Evolutionary conservation across 2,113 vertebrate species (phyloP), one percentile per base, ranked within the genome.

Genomic region (Microcebus lehilahytsara): DNA sequence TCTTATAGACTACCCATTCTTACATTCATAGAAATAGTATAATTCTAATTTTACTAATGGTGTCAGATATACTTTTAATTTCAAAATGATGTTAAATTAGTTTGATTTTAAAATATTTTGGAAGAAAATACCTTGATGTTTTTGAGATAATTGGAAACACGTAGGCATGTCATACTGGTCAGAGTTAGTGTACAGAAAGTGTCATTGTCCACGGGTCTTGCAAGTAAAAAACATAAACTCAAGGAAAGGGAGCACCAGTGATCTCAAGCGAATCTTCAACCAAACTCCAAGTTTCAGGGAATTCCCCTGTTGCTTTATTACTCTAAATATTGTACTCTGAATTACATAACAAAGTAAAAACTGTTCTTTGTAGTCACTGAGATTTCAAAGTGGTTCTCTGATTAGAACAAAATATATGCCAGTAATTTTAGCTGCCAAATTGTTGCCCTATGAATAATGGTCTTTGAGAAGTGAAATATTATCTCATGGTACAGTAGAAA

Each of bases 61-160:
- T 84, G 4, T 7, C 9, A 69, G 49, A 27, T 62, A 40, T 40
- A 53, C 11, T 92, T 75, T 88, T 42, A 32, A 3, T 56, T 91
- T 25, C 34, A 67, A 92, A 92, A 60, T 78, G 20, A 96, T 49
- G 66, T 85, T 25, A 75, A 74, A 60, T 88, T 64, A 17, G 11
- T 92, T 89, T 91, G 25, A 91, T 80, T 92, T 75, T 87, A 40
- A 96, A 95, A 69, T 72, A n/a, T 51, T 85, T 67, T n/a, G 16
- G 8, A 78, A 32, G 11, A 81, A 78, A 87, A 72, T 66, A 81
- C 1, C 10, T 88, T 74, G 20, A 30, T 37, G 23, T 40, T 71
- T 62, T 30, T 1, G 20, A 90, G 16, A 67, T 86, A 89, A 79
- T n/a, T 75, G 62, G 60, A 86, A 27, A 40, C 6, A 89, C 9